Evolutionary conservation across 1,140 invertebrate genomes (phyloP).

Genomic region (Episyrphus balteatus): DNA sequence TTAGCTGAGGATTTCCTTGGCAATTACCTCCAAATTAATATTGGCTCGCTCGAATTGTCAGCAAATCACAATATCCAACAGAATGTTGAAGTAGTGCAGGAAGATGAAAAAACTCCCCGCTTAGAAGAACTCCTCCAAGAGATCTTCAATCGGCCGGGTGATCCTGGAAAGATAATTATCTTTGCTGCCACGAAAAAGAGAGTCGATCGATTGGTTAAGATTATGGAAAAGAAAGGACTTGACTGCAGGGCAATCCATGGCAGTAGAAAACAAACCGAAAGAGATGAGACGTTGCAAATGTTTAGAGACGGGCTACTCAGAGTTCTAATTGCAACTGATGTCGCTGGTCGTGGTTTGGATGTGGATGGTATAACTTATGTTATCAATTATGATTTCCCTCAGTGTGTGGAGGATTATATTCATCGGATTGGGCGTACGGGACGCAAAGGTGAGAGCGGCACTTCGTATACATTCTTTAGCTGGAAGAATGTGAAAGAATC

Average conservation of each 20-base stretch:
- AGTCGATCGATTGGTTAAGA: slow-evolving; percentile 76
- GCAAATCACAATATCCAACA: slow-evolving; percentile 94
- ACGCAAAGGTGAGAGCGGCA: slow-evolving; percentile 50
- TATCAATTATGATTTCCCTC: slow-evolving; percentile 86
- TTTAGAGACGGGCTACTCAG: slow-evolving; percentile 75
- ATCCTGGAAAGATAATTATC: slow-evolving; percentile 84
- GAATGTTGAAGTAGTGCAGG: slow-evolving; percentile 82
- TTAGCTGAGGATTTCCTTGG: slow-evolving; percentile 83
- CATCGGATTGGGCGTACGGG: slow-evolving; percentile 94
- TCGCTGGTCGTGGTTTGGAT: slow-evolving; percentile 59
- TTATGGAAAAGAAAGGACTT: slow-evolving; percentile 43
- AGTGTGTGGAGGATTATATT: slow-evolving; percentile 90
- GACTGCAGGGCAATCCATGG: slow-evolving; percentile 92
- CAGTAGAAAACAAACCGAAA: slow-evolving; percentile 84
- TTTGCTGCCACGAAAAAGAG: slow-evolving; percentile 93
- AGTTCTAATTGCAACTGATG: slow-evolving; percentile 72
- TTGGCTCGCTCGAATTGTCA: slow-evolving; percentile 76
- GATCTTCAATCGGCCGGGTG: slow-evolving; percentile 65
- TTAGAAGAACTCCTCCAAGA: slow-evolving; percentile 72
- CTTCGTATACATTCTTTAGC: slow-evolving; percentile 41
- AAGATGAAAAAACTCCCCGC: slow-evolving; percentile 67
- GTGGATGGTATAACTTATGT: slow-evolving; percentile 58
- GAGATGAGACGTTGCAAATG: slow-evolving; percentile 83
- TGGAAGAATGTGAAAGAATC: too few relatives aligned
- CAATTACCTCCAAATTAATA: slow-evolving; percentile 78